These are phyloP conservation scores for Panulirus ornatus DNA, from an alignment of 1,140 invertebrate genomes.

Conservation along the genomic window DNA sequence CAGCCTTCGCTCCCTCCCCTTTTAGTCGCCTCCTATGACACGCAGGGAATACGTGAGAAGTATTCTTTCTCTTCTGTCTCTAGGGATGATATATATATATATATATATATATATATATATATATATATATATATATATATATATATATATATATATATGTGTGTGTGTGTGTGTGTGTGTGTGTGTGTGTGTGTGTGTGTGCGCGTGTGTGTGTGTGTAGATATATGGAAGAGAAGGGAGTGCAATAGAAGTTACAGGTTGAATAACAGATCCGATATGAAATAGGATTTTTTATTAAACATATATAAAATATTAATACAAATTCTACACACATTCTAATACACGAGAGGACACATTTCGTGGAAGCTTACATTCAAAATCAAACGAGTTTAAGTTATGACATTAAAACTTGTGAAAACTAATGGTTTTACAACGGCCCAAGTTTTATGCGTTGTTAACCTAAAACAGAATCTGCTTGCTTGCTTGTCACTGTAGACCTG, in stretches of 20 bases:
- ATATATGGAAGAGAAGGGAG: background rate
- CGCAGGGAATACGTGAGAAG: no score
- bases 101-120: conserved; percentile 35
- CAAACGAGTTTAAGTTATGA: no score
- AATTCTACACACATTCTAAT: conserved; percentile 68
- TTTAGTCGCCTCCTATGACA: no score
- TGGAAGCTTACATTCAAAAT: background rate
- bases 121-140: conserved; percentile 37
- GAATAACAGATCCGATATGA: background rate
- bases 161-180: background rate
- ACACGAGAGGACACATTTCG: conserved; percentile 60
- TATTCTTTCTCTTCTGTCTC: no score
- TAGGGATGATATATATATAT: conserved; percentile 62
- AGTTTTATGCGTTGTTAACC: background rate
- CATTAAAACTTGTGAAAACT: background rate
- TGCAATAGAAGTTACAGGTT: background rate
- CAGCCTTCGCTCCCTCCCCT: no score
- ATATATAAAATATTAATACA: conserved; percentile 73
- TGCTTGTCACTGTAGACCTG: no score
- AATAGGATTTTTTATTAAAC: conserved; percentile 69
- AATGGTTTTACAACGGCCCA: background rate
- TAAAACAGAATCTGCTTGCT: conserved; percentile 22
- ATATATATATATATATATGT: conserved; percentile 37
- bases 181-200: background rate
- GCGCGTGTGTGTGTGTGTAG: background rate